Evolutionary conservation across 2,113 vertebrate genomes (phyloP), one percentile per base, ranked within the genome.

Genomic region (Sylvietta virens): DNA sequence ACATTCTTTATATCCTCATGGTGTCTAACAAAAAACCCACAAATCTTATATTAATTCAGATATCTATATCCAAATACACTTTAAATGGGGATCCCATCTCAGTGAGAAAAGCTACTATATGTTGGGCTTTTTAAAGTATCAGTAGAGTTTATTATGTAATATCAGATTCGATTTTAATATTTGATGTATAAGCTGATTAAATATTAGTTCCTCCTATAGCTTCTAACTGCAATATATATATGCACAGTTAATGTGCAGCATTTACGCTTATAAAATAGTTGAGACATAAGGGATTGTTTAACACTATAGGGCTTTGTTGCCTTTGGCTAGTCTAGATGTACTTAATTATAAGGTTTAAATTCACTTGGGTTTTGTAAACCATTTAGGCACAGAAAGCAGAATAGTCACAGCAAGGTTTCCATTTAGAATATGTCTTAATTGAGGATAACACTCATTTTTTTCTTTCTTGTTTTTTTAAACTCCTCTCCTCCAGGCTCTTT

Each of bases 321-420:
- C 76, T 90, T 86, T 94, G 62, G 96, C 80, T 95, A 90, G n/a
- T 90, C 39, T 91, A 88, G 42, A 86, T 92, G 40, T 92, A 82
- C 83, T 96, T 96, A 93, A 95, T 94, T 92, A 79, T 87, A 54
- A 71, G 31, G 28, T 88, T 94, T 93, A 61, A 88, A 79, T 82
- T 96, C 94, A 83, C 64, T 88, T 80, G 92, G 82, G 90, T 69
- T 94, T 95, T 95, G 90, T 95, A 95, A 95, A 94, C 35, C 54
- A 26, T 92, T 97, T 67, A 95, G 64, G 19, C 82, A 77, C 45
- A 74, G 80, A 91, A 94, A 86, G 35, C 72, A 80, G 56, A 91
- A 80, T 21, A 93, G 62, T 94, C 47, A 86, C 48, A 58, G 39
- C 42, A 91, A 91, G 11, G 19, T 79, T 81, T 91, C 42, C 10